A percentile compares a stretch with the other conserved stretches of the same genome.
phyloP scores from a whole-genome alignment of 2,797 vertebrate species.

The Brachymystax lenok region DNA sequence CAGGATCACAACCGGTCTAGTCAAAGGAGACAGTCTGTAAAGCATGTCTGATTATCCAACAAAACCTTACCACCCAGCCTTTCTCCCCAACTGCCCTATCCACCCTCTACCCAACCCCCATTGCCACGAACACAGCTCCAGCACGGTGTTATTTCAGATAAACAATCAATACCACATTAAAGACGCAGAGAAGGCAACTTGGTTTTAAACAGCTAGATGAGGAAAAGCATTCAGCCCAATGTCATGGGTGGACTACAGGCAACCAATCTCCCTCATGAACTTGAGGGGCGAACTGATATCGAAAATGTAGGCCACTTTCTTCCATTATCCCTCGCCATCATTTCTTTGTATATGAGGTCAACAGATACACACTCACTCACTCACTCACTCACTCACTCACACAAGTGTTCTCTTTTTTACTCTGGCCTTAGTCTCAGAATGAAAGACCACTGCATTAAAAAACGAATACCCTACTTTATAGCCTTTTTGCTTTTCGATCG shows the following conservation, averaged over 20 bases:
- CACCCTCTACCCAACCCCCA: constrained; percentile 14
- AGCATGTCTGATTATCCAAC: constrained; percentile 54
- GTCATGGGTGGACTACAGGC: constrained; percentile 49
- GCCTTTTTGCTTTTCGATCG: constrained; percentile 61
- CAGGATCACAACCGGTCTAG: constrained; percentile 49
- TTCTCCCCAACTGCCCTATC: background rate
- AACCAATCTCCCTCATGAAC: constrained; percentile 51
- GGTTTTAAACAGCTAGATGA: constrained; percentile 55
- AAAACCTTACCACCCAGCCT: constrained; percentile 42
- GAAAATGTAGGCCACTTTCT: constrained; percentile 49
- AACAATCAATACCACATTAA: constrained; percentile 76
- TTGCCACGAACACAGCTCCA: constrained; percentile 27
- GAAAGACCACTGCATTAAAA: constrained; percentile 55
- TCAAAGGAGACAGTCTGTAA: constrained; percentile 50
- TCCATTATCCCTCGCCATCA: constrained; percentile 53
- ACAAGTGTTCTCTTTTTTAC: background rate
- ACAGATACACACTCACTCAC: constrained; percentile 31
- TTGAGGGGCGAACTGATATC: constrained; percentile 10
- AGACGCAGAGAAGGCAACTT: constrained; percentile 49
- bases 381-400: background rate
- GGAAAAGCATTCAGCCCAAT: constrained; percentile 60
- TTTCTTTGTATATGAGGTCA: constrained; percentile 63
- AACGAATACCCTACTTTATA: constrained; percentile 64
- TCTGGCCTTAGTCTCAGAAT: constrained; percentile 50
- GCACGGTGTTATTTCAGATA: constrained; percentile 65